phyloP scores from a whole-genome alignment of 2,113 vertebrate species.

The Oreocharis arfaki region DNA sequence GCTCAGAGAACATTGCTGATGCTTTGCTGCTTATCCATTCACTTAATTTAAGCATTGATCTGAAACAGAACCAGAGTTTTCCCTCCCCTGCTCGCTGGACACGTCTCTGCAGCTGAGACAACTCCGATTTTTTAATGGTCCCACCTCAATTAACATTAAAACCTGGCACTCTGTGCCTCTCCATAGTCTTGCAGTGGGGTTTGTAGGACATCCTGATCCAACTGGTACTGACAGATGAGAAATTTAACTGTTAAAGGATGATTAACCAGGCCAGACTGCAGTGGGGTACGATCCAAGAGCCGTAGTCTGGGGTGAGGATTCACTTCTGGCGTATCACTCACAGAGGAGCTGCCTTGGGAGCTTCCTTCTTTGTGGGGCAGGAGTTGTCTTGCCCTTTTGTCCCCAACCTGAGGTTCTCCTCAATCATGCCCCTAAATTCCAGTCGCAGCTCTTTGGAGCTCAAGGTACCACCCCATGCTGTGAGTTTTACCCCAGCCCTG shows the following conservation, averaged over 20 bases:
- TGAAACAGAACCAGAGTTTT: background rate
- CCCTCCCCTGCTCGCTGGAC: background rate
- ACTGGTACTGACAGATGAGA: background rate
- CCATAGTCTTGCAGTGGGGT: background rate
- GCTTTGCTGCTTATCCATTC: background rate
- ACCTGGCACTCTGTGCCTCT: background rate
- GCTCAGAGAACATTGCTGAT: background rate
- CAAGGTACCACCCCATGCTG: background rate
- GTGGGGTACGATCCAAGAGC: background rate
- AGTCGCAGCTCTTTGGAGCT: background rate
- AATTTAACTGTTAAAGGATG: background rate
- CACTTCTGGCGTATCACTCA: rapidly evolving
- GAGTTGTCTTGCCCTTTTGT: background rate
- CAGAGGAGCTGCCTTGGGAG: background rate
- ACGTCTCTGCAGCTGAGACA: background rate
- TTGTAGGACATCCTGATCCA: background rate
- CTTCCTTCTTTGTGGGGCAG: background rate
- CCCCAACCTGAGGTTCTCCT: background rate
- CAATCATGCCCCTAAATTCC: background rate
- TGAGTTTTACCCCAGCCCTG: background rate
- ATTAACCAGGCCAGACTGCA: background rate
- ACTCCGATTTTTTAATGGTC: background rate
- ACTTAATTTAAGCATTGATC: background rate
- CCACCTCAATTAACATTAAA: background rate
- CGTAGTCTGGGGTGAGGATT: background rate